Evolutionary conservation across 2,113 vertebrate genomes (phyloP).

Genomic region (Neolamprologus longior): DNA sequence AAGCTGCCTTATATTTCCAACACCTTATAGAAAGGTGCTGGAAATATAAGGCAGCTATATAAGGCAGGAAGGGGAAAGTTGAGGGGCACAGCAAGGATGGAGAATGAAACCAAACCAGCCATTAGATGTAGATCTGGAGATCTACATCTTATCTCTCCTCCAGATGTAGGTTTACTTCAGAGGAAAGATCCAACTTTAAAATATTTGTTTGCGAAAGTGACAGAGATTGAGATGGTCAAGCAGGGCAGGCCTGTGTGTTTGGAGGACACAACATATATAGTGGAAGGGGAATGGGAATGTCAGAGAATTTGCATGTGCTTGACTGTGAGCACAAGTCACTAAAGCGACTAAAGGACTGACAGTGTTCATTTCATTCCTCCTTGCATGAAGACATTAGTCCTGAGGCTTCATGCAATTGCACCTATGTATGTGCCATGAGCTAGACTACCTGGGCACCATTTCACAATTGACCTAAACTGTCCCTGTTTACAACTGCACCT

Average conservation of each 20-base stretch:
- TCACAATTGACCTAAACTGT: not conserved
- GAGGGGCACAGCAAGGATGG: not conserved
- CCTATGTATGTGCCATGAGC: not conserved
- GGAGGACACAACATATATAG: not conserved
- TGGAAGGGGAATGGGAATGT: not conserved
- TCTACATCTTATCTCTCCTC: not conserved
- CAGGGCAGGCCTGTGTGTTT: not conserved
- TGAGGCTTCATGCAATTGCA: not conserved
- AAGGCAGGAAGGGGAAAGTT: not conserved
- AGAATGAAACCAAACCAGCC: not conserved
- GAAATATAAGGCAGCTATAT: not conserved
- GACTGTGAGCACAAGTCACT: not conserved
- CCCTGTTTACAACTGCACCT: not conserved
- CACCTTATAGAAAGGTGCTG: not conserved
- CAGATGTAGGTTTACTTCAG: not conserved
- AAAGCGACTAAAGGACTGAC: not conserved
- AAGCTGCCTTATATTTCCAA: not conserved
- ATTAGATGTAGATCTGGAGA: not conserved
- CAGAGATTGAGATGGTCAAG: not conserved
- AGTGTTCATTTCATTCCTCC: not conserved
- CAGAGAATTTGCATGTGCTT: not conserved
- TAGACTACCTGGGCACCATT: not conserved
- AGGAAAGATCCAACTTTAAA: not conserved
- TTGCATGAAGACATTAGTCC: fast-evolving
- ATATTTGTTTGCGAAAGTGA: not conserved